phyloP scores from a whole-genome alignment of 2,888 invertebrate genomes.

The Disparrhopalites patrizii region DNA sequence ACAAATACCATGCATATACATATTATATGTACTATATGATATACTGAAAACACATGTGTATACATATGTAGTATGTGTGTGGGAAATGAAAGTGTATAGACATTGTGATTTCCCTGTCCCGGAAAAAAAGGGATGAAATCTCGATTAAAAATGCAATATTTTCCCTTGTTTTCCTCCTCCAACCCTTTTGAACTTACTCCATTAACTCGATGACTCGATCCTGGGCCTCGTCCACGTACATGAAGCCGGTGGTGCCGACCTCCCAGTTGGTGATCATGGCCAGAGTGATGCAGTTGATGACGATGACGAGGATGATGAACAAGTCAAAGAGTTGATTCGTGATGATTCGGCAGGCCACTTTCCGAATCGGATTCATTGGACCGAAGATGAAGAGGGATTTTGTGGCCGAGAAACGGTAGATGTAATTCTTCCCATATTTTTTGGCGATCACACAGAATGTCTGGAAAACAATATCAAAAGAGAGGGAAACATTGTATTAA shows the following conservation, averaged over 20 bases:
- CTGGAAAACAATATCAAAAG: conserved; percentile 58
- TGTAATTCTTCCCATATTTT: conserved; percentile 90
- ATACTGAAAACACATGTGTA: too few species aligned
- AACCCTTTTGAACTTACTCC: conserved; percentile 28
- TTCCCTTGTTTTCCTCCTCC: too few species aligned
- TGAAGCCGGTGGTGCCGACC: conserved; percentile 5
- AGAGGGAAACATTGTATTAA: too few species aligned
- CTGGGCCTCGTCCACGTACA: neutral
- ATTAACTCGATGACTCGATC: neutral
- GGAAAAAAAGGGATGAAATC: too few species aligned
- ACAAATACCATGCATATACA: too few species aligned
- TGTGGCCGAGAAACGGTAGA: conserved; percentile 92
- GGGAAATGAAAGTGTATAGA: too few species aligned
- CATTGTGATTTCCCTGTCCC: too few species aligned
- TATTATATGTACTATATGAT: too few species aligned
- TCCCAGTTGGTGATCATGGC: conserved; percentile 57
- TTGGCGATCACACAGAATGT: conserved; percentile 96
- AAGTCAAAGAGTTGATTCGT: conserved; percentile 97
- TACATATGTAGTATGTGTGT: too few species aligned
- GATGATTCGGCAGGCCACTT: conserved; percentile 82
- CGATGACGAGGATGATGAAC: conserved; percentile 70
- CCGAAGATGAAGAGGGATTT: conserved; percentile 86
- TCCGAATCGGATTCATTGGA: conserved; percentile 83
- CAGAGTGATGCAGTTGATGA: conserved; percentile 96
- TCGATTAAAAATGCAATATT: too few species aligned